Base-by-base conservation (phyloP, 2,888 invertebrate genomes). In the Drosophila niveifrons region DNA sequence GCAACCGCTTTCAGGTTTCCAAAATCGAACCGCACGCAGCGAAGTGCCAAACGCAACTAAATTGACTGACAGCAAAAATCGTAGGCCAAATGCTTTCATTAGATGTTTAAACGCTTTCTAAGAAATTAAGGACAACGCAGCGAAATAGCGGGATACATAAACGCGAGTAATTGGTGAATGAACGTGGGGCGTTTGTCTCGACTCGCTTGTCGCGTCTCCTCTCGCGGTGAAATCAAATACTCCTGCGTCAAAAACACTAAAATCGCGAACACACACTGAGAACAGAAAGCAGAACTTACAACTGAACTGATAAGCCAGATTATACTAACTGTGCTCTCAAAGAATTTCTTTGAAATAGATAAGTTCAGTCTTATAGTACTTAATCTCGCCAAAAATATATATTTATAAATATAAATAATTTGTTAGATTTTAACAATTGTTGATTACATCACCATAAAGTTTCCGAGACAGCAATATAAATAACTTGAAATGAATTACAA, bases 81-180 rank as follows among this genome's bases (percentile, higher is more conserved):
- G 79, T 71, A 44, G 66, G 63, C 43, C 70, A 70, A 88, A 78
- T 62, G 84, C 87, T 86, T 88, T 86, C 87, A 87, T 89, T 84
- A 82, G 78, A 80, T 77, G 82, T 85, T 87, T 89, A 88, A 82
- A 84, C 86, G 88, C 86, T 88, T 87, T 88, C 80, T 81, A 84
- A 77, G 83, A 88, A 85, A 90, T 90, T 89, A 82, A 88, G 85
- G 72, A 78, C 78, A 88, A 72, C 75, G 80, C 86, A 68, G 86
- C 76, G 78, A 78, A 81, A 84, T 63, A 66, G 72, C 57, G 70
- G 46, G 66, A 72, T 62, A 74, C 75, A 79, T 79, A 77, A 80
- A 77, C 67, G 63, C 72, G 82, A 73, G 84, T 87, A 88, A 88
- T 83, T 85, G 87, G 78, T 86, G 83, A 84, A 88, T 88, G 88